Evolutionary conservation across 2,113 vertebrate genomes (phyloP).

Genomic region (Cettia cetti): DNA sequence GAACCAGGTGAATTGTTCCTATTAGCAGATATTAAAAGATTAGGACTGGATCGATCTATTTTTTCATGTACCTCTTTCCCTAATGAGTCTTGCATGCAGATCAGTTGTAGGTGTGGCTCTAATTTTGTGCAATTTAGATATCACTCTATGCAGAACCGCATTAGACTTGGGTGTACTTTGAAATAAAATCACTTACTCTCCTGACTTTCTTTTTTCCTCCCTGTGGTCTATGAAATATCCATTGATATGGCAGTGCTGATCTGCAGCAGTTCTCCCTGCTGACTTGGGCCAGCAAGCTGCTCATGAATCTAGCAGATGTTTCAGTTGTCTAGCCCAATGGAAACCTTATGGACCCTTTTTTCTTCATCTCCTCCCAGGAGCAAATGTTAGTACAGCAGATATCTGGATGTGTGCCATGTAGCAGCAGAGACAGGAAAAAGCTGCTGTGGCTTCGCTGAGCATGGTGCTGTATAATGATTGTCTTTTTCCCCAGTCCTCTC

Average conservation of each 20-base stretch:
- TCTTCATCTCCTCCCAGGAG: constrained; percentile 69
- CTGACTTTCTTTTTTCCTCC: constrained; percentile 19
- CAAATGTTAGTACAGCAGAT: constrained; percentile 71
- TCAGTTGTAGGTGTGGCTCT: not conserved
- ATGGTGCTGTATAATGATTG: constrained; percentile 6
- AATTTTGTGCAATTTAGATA: not conserved
- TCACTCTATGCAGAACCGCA: not conserved
- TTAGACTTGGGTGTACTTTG: constrained; percentile 29
- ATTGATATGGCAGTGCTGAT: constrained; percentile 54
- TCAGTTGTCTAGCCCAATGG: constrained; percentile 68
- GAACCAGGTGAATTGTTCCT: not conserved
- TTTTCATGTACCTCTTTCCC: not conserved
- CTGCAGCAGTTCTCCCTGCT: constrained; percentile 55
- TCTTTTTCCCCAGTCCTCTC: not conserved
- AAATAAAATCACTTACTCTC: constrained; percentile 22
- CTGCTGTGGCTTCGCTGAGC: not conserved
- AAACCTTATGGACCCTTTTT: constrained; percentile 72
- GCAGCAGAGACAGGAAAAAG: constrained; percentile 36
- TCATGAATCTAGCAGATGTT: constrained; percentile 74
- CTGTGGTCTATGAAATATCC: constrained; percentile 48
- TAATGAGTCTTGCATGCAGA: not conserved
- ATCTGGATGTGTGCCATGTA: constrained; percentile 55
- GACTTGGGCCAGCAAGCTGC: constrained; percentile 68
- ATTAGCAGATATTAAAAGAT: not conserved
- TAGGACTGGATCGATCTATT: not conserved